phyloP scores from a whole-genome alignment of 2,113 vertebrate genomes.

The Chionodraco myersi region DNA sequence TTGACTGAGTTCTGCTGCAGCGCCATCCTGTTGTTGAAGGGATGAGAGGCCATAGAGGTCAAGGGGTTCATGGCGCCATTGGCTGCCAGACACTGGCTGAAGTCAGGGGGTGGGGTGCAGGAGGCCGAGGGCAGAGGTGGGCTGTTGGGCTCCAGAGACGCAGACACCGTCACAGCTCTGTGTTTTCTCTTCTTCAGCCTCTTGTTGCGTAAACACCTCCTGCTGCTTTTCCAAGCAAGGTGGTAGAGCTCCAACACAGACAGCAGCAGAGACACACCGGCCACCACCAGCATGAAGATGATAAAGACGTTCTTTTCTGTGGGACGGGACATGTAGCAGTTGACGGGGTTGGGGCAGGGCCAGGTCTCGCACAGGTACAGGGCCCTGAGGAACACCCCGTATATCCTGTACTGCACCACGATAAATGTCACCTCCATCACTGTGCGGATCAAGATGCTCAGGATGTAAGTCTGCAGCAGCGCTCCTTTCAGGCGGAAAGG shows the following conservation, averaged over 20 bases:
- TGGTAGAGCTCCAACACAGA: conserved; percentile 93
- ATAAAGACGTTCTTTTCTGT: conserved; percentile 99
- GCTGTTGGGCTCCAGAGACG: conserved; percentile 70
- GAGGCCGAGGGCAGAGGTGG: conserved; percentile 62
- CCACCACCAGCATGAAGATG: conserved; percentile 95
- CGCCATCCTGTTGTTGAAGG: conserved; percentile 90
- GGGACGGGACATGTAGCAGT: conserved; percentile 96
- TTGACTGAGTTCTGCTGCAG: conserved; percentile 93
- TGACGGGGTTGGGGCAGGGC: conserved; percentile 94
- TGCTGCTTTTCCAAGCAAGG: conserved; percentile 90
- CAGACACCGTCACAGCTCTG: conserved; percentile 30
- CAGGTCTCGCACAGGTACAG: conserved; percentile 89
- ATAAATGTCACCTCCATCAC: conserved; percentile 95
- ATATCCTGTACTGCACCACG: conserved; percentile 92
- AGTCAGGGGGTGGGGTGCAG: conserved; percentile 92
- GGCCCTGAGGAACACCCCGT: conserved; percentile 92
- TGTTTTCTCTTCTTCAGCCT: conserved; percentile 51
- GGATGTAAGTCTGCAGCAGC: conserved; percentile 91
- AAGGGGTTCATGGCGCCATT: conserved; percentile 59
- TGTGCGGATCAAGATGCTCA: conserved; percentile 94
- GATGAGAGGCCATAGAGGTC: conserved; percentile 81
- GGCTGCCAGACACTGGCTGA: conserved; percentile 87
- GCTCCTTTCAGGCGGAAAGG: conserved; percentile 88
- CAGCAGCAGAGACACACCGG: conserved; percentile 90
- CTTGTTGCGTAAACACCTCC: conserved; percentile 57